A percentile compares a stretch with the other conserved stretches of the same genome.
Conservation (phyloP, 1,140 invertebrate species). For the Drosophila quadrilineata region DNA sequence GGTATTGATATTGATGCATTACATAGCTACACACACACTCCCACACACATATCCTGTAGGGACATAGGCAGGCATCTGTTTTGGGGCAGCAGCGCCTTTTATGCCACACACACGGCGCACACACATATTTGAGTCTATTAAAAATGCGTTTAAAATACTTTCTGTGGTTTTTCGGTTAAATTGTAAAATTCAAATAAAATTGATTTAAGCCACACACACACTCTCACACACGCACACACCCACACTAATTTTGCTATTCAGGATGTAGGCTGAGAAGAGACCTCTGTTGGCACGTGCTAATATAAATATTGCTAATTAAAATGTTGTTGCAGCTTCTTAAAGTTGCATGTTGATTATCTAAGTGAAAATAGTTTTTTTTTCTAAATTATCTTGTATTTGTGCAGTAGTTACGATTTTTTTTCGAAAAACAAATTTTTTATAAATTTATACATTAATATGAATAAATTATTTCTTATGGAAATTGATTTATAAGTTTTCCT, state of each 20-base stretch:
- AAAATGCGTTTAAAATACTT: constrained; percentile 81
- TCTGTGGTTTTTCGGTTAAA: constrained; percentile 81
- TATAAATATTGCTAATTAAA: too few species aligned
- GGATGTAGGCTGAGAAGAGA: neutral
- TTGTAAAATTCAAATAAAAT: constrained; percentile 80
- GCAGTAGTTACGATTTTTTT: too few species aligned
- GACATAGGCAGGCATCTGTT: neutral
- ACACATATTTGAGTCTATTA: constrained; percentile 81
- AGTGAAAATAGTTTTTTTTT: too few species aligned
- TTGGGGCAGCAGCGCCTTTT: constrained; percentile 55
- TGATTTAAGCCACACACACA: constrained; percentile 63
- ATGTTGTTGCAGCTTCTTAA: too few species aligned
- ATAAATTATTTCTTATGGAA: too few species aligned
- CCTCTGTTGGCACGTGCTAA: neutral
- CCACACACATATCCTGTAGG: neutral
- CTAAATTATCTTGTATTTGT: too few species aligned
- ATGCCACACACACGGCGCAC: too few species aligned
- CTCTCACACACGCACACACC: neutral
- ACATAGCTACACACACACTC: constrained; percentile 21
- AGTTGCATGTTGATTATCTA: too few species aligned
- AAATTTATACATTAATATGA: too few species aligned
- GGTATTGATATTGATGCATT: constrained; percentile 47
- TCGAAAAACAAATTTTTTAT: too few species aligned
- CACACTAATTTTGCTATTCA: too few species aligned
- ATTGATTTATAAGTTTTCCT: too few species aligned